These are phyloP conservation scores for Phaonia tiefii DNA, from an alignment of 2,888 invertebrate genomes.

Conservation along the genomic window DNA sequence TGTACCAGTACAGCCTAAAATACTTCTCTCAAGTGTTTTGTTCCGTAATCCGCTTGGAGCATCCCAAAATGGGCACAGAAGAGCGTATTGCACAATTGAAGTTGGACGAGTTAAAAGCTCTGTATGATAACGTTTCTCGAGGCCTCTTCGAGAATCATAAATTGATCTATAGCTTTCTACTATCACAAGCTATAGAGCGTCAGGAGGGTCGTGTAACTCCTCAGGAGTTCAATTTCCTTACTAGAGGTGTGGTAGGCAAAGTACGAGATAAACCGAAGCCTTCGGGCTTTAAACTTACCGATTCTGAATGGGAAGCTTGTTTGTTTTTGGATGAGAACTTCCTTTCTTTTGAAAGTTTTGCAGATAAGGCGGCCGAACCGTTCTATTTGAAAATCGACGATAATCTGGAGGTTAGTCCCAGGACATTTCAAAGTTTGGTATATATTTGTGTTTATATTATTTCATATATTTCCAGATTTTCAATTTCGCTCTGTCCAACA, in stretches of 20 bases:
- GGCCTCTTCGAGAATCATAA: conserved; percentile 96
- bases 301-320: conserved; percentile 86
- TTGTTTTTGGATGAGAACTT: conserved; percentile 85
- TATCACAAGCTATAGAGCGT: conserved; percentile 88
- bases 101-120: conserved; percentile 88
- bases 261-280: conserved; percentile 83
- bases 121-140: conserved; percentile 93
- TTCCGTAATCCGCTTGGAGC: conserved; percentile 89
- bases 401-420: conserved; percentile 79
- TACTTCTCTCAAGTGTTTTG: conserved; percentile 92
- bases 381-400: conserved; percentile 84
- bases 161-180: conserved; percentile 91
- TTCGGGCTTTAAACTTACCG: conserved; percentile 81
- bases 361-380: conserved; percentile 81
- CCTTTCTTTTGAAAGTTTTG: conserved; percentile 82
- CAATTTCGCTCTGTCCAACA: conserved; percentile 81
- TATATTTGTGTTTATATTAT: too few relatives aligned
- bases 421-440: background rate
- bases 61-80: conserved; percentile 85
- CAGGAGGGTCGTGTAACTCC: conserved; percentile 83
- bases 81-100: conserved; percentile 86
- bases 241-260: conserved; percentile 87
- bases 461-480: conserved; percentile 82
- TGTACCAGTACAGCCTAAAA: conserved; percentile 97
- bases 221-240: conserved; percentile 88